phyloP scores from a whole-genome alignment of 2,888 invertebrate genomes.

The Sarcophaga variegata region DNA sequence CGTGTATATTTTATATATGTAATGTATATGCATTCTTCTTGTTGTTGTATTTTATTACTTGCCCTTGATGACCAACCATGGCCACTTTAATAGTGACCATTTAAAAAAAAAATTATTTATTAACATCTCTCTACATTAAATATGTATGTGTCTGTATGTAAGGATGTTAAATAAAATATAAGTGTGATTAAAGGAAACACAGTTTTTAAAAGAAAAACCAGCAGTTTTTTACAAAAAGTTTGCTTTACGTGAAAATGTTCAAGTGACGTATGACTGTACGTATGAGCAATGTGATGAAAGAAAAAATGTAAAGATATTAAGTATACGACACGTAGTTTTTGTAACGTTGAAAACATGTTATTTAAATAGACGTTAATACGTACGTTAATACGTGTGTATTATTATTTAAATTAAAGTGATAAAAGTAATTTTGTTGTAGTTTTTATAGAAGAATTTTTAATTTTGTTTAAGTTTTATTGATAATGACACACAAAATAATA shows the following conservation, averaged over 20 bases:
- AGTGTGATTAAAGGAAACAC: not conserved
- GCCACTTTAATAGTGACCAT: constrained; percentile 28
- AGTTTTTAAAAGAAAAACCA: not conserved
- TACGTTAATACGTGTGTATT: no score
- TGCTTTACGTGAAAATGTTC: not conserved
- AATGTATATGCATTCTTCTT: not conserved
- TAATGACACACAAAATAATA: no score
- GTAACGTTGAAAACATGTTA: no score
- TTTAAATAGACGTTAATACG: no score
- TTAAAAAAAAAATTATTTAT: constrained; percentile 32
- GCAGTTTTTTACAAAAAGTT: no score
- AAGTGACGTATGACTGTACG: not conserved
- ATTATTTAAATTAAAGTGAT: no score
- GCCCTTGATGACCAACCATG: constrained; percentile 22
- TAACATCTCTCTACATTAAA: not conserved
- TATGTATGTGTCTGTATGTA: not conserved
- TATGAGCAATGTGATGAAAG: not conserved
- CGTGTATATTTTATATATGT: not conserved
- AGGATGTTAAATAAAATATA: not conserved
- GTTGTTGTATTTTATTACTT: constrained; percentile 2
- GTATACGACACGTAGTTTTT: constrained; percentile 21
- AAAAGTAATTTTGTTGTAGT: no score
- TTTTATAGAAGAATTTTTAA: no score
- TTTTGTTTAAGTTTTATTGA: no score
- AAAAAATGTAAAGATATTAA: constrained; percentile 5